Base-by-base conservation (phyloP, 1,140 invertebrate species). In the Eufriesea mexicana region DNA sequence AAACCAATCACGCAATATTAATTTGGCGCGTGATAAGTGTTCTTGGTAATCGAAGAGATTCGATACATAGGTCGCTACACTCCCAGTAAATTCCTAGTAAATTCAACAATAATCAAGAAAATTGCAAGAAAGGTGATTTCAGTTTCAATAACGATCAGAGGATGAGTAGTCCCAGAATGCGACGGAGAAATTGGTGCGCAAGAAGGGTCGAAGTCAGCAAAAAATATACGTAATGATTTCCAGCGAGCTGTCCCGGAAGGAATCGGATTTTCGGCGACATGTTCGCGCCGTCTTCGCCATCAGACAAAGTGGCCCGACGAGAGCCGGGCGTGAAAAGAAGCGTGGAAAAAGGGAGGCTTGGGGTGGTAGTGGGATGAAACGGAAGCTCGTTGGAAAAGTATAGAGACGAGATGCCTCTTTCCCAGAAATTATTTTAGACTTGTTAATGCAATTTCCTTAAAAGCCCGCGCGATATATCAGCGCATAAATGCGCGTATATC, bases 391-490 rank as follows among this genome's bases (percentile, higher is more conserved):
- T 62, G 68, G 51, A 42, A 59, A 66, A 47, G 28, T 55, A 62
- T 42, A 51, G 54, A 23, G 61, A 47, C 61, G 51, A 62, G 59
- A 68, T 54, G 18, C 10, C 51, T 18, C 47, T n/a, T 28, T 55
- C 42, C 70, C 14, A 71, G 73, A 74, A 89, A 90, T 90, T 88
- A 86, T 90, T 89, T 91, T 89, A 89, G 87, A 91, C 89, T 89
- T 90, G 90, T 91, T 91, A 91, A 91, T 91, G 90, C 82, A 91
- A 91, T 91, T 91, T 86, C 74, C 81, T 87, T 91, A 82, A 91
- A 91, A 91, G 89, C 90, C 61, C 75, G 61, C 57, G 84, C 86
- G 77, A 59, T 84, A 73, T 35, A 76, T 83, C 73, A 71, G 66
- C 51, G 54, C 67, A 66, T 79, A 79, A 83, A 77, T 49, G 59